Evolutionary conservation across 2,113 vertebrate genomes (phyloP).

Genomic region (Natator depressus): DNA sequence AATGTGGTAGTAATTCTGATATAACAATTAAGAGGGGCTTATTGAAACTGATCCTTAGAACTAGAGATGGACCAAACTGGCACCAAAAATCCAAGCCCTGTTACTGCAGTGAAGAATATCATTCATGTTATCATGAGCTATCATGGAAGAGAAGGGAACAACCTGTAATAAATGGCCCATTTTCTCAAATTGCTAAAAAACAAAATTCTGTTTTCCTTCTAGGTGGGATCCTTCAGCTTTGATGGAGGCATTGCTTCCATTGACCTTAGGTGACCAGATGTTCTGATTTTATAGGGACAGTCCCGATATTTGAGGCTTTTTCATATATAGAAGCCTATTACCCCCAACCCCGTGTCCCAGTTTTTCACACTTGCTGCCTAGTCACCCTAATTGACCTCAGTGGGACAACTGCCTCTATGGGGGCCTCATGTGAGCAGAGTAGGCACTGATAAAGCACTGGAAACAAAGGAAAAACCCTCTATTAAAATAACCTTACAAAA

Average conservation of each 20-base stretch:
- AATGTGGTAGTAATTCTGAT: neutral
- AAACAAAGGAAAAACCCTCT: neutral
- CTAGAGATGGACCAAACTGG: neutral
- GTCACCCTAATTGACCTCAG: no score
- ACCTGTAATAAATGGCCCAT: neutral
- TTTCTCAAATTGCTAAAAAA: neutral
- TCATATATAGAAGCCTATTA: no score
- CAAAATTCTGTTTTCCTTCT: neutral
- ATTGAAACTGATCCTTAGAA: neutral
- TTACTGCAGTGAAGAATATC: neutral
- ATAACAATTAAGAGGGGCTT: neutral
- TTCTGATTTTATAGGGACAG: no score
- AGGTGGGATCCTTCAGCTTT: neutral
- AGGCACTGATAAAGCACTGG: neutral
- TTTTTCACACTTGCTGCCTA: no score
- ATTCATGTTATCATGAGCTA: neutral
- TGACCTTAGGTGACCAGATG: no score
- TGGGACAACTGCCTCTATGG: neutral
- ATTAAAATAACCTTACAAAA: neutral
- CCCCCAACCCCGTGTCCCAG: no score
- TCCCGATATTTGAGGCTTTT: no score
- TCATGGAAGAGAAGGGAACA: neutral
- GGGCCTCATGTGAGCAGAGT: neutral
- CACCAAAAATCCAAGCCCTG: accelerated
- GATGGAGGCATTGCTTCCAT: neutral